phyloP scores from a whole-genome alignment of 1,140 invertebrate species.

The Brachionus paranguensis region DNA sequence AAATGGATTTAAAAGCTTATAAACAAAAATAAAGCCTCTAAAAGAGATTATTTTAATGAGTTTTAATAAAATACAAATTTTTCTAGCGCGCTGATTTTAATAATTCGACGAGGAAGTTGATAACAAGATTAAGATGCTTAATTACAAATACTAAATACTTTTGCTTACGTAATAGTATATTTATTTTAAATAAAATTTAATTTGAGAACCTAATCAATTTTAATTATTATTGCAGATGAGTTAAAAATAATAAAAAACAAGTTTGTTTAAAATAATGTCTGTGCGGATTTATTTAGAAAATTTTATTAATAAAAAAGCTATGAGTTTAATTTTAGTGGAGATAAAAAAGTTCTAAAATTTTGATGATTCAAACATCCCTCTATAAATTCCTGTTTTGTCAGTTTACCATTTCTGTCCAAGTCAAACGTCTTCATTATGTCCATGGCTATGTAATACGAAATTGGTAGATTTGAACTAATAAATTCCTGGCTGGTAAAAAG shows the following conservation, averaged over 20 bases:
- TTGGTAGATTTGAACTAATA: background rate
- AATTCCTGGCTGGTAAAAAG: background rate
- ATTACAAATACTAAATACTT: background rate
- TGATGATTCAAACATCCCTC: constrained; percentile 20
- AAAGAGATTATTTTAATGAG: background rate
- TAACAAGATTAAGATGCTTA: background rate
- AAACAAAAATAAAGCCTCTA: background rate
- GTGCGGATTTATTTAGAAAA: background rate
- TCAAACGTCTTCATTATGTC: constrained; percentile 24
- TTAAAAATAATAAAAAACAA: background rate
- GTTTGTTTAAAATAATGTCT: background rate
- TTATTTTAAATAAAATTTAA: background rate
- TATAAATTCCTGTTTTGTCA: constrained; percentile 12
- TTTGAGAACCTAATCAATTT: background rate
- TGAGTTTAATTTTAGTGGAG: background rate
- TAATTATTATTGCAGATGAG: background rate
- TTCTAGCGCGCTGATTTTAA: background rate
- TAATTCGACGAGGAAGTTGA: background rate
- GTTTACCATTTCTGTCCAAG: background rate
- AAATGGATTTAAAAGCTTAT: too few relatives aligned
- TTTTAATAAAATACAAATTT: background rate
- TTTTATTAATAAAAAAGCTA: background rate
- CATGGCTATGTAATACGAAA: constrained; percentile 29
- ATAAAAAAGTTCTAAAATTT: constrained; percentile 22
- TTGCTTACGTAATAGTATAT: background rate